Percentiles rank a stretch among this genome's conserved stretches.
These are phyloP conservation scores for Pantherophis guttatus DNA, from an alignment of 2,113 vertebrate genomes.

Conservation along the genomic window DNA sequence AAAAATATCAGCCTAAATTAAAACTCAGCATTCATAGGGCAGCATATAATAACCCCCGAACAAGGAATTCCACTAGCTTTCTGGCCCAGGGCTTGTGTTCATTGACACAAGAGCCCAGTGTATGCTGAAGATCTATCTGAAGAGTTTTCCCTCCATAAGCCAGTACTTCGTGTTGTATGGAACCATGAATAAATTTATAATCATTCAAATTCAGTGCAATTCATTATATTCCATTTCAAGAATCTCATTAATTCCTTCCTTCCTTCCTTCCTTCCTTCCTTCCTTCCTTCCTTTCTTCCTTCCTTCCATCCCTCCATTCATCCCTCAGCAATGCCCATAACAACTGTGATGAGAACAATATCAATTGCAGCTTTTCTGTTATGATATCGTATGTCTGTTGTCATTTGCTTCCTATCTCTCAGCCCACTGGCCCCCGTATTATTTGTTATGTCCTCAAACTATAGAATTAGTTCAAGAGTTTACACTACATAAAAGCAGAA, in stretches of 20 bases:
- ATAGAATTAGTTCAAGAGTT: neutral
- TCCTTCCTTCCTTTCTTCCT: neutral
- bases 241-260: neutral
- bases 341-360: neutral
- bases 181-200: neutral
- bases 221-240: neutral
- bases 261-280: neutral
- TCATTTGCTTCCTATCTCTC: neutral
- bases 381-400: neutral
- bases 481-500: constrained; percentile 1
- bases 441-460: neutral
- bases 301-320: neutral
- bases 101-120: neutral
- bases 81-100: neutral
- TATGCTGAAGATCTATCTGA: neutral
- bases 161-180: neutral
- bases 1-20: neutral
- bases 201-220: neutral
- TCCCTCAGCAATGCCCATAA: neutral
- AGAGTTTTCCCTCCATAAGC: neutral
- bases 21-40: neutral
- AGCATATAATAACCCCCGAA: neutral
- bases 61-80: neutral
- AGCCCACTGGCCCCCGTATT: neutral
- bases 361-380: neutral